phyloP scores from a whole-genome alignment of 2,888 invertebrate genomes.

The Hoplodrina ambigua region DNA sequence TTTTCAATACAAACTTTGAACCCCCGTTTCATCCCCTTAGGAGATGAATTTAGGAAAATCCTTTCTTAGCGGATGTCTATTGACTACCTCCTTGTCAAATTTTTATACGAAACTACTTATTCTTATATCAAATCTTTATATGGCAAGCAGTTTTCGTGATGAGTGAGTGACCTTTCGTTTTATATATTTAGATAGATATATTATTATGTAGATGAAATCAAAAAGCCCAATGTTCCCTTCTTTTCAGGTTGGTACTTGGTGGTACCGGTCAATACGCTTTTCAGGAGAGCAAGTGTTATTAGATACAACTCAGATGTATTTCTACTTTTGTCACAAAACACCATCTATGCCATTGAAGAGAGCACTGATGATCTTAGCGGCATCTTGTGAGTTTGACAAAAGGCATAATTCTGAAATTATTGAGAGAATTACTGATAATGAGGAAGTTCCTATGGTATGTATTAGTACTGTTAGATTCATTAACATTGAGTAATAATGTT shows the following conservation, averaged over 20 bases:
- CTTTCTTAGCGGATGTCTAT: too few relatives aligned
- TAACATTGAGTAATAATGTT: background rate
- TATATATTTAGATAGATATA: too few relatives aligned
- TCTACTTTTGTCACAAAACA: conserved; percentile 98
- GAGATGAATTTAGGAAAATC: too few relatives aligned
- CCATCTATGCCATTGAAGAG: conserved; percentile 98
- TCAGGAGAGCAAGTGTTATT: conserved; percentile 99
- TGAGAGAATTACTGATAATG: conserved; percentile 97
- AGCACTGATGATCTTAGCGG: conserved; percentile 98
- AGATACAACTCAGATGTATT: conserved; percentile 99
- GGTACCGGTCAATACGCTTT: conserved; percentile 99
- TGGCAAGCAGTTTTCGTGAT: too few relatives aligned
- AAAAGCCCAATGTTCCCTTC: background rate
- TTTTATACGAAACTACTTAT: too few relatives aligned
- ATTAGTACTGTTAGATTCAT: background rate
- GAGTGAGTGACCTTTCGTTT: too few relatives aligned
- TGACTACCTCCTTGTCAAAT: too few relatives aligned
- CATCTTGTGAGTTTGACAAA: conserved; percentile 98
- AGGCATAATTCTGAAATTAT: conserved; percentile 98
- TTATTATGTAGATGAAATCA: too few relatives aligned
- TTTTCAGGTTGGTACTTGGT: conserved; percentile 97
- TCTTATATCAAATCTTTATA: too few relatives aligned
- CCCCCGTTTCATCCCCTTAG: too few relatives aligned
- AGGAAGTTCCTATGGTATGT: conserved; percentile 97
- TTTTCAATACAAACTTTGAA: too few relatives aligned